Evolutionary conservation across 2,797 vertebrate genomes (phyloP).

Genomic region (Hafferia zeledoni): DNA sequence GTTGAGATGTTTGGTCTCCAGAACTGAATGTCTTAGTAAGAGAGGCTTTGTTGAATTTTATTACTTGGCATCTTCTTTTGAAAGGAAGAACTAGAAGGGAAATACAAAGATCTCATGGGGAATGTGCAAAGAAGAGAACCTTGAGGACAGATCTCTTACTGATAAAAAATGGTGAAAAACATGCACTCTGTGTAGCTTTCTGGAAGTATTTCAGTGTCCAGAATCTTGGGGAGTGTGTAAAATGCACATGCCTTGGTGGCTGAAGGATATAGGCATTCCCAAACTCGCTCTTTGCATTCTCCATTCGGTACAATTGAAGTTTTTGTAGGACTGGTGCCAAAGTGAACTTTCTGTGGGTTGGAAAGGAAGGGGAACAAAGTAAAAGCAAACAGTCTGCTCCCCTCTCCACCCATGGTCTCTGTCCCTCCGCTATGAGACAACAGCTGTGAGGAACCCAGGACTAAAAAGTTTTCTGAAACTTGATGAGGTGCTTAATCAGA

Average conservation of each 20-base stretch:
- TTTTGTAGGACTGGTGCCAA: constrained; percentile 22
- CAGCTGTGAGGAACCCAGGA: not conserved
- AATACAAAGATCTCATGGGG: not conserved
- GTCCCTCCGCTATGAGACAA: not conserved
- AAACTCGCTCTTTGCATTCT: not conserved
- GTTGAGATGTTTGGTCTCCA: constrained; percentile 3
- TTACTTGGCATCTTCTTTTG: not conserved
- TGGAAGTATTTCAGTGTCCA: not conserved
- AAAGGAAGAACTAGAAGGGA: not conserved
- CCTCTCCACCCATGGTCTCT: not conserved
- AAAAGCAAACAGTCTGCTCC: not conserved
- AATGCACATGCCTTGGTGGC: not conserved
- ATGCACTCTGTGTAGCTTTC: not conserved
- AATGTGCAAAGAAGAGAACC: not conserved
- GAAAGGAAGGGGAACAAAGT: not conserved
- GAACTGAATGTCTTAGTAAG: constrained; percentile 18
- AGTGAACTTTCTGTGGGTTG: constrained; percentile 2
- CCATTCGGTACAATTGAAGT: not conserved
- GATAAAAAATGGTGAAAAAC: not conserved
- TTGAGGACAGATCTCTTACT: not conserved
- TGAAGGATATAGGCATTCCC: not conserved
- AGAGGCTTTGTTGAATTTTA: constrained; percentile 13
- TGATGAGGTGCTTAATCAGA: not conserved
- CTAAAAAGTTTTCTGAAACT: not conserved
- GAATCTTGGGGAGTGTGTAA: not conserved